Base-by-base conservation (phyloP, 2,113 vertebrate species). In the Meles meles region DNA sequence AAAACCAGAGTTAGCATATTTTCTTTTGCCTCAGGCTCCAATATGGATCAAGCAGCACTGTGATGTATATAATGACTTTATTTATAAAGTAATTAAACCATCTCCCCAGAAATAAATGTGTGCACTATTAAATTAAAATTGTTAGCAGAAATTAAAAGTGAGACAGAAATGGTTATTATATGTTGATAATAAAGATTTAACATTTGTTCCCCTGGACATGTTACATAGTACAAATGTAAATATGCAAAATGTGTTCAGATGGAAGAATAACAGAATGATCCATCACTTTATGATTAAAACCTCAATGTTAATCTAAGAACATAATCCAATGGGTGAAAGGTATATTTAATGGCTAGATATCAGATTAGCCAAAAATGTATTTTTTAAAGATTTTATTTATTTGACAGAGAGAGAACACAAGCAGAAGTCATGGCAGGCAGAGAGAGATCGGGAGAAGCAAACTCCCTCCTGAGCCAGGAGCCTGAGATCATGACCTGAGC, bases 71-170 rank as follows among this genome's bases (percentile, higher is more conserved):
- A 14, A 23, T 27, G 29, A 77, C 3, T 96, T 83, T 81, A 85
- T 47, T 52, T 61, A 86, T 39, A 80, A 91, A 71, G 27, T 29
- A 82, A 87, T 74, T 59, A 34, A 92, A 37, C 25, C 11, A 15
- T 42, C 7, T 5, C 31, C 2, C 8, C 31, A 27, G 39, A 93
- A 81, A 49, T 31, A 84, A 84, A 80, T 89, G 6, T 89, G 34
- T 92, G 63, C 84, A 88, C 39, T 80, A 21, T 71, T 80, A 86
- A 89, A 76, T 80, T 80, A 39, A 95, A 95, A 94, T 92, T 82
- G 21, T 76, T 86, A 4, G 27, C 44, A 79, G 89, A 92, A 88
- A 17, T 34, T 85, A 71, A 61, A 95, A 92, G 34, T 71, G 55
- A 93, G 6, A 61, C 4, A 39, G 65, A 96, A 18, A 39, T 82